Evolutionary conservation across 2,888 invertebrate species (phyloP), one percentile per base, ranked within the genome.

Genomic region (Nomada hirtipes): DNA sequence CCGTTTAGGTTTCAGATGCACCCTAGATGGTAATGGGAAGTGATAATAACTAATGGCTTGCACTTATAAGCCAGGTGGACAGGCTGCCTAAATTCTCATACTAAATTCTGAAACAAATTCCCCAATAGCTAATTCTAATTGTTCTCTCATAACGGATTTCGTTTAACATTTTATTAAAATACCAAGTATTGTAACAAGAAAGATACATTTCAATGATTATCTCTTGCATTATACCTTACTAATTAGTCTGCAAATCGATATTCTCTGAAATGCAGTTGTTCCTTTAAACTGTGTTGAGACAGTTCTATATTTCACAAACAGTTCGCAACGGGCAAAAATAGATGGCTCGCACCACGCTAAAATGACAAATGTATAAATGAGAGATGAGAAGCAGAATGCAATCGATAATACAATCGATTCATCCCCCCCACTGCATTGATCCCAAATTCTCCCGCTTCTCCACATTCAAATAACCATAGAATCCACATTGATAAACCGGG

Each of bases 341-440:
- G 36, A 7, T 36, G 36, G 36, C 36, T 7, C 4, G 36, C 36
- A 13, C 4, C 15, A 2, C 47, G 13, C 47, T 47, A 47, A 47
- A 47, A 7, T 7, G 47, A 47, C 15, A 47, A 47, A 47, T 18
- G 26, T 26, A 11, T 0, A 7, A 36, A 36, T 11, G 4, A 47
- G 11, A 3, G 2, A 63, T 26, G 20, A 57, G 52, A 2, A 20
- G 1, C 2, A 7, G 0, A 23, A 61, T 9, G 1, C 26, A 29
- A 89, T 87, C 81, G 88, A 89, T 89, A 77, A 79, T 26, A 67
- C 67, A 75, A 71, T 75, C 44, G 61, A 44, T 76, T 67, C 73
- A 72, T 55, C 47, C 42, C 36, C 36, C 36, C 36, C 36, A 36
- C 36, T 36, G 36, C 7, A 36, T 36, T 36, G 36, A 36, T 36